These are phyloP conservation scores for Riptortus pedestris DNA, from an alignment of 1,140 invertebrate species.

Conservation along the genomic window DNA sequence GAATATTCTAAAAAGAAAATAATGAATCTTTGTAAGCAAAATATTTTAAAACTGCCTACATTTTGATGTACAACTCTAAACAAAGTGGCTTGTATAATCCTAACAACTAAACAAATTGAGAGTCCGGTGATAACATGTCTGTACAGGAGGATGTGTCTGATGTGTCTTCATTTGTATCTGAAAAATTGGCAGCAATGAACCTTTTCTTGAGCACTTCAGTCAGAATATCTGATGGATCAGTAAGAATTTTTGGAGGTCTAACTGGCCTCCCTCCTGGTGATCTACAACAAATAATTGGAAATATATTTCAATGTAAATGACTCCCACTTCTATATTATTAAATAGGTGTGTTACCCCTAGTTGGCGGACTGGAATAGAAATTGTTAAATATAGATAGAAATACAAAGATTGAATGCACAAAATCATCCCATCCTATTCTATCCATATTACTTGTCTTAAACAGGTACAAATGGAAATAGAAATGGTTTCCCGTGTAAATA, in stretches of 20 bases:
- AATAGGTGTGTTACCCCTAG: background rate
- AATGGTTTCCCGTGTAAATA: too few relatives aligned
- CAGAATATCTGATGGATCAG: conserved; percentile 16
- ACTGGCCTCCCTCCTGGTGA: conserved; percentile 21
- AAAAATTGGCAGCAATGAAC: conserved; percentile 13
- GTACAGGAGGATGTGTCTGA: conserved; percentile 10
- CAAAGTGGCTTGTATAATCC: too few relatives aligned
- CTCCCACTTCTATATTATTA: background rate
- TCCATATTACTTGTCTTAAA: too few relatives aligned
- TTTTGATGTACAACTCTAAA: too few relatives aligned
- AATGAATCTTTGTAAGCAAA: too few relatives aligned
- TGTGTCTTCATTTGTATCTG: background rate
- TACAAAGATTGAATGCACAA: too few relatives aligned
- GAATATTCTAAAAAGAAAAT: too few relatives aligned
- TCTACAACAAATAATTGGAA: background rate
- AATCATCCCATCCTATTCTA: too few relatives aligned
- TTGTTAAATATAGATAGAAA: too few relatives aligned
- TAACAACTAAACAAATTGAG: too few relatives aligned
- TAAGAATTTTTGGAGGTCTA: background rate
- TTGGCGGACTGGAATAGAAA: background rate
- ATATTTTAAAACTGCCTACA: too few relatives aligned
- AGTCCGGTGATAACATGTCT: background rate
- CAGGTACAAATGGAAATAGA: too few relatives aligned
- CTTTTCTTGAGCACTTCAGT: conserved; percentile 20
- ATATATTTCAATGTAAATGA: background rate